Percentiles rank a stretch among this genome's conserved stretches.
These are phyloP conservation scores for Myrmophylax atrothorax DNA, from an alignment of 2,113 vertebrate species.

Conservation along the genomic window DNA sequence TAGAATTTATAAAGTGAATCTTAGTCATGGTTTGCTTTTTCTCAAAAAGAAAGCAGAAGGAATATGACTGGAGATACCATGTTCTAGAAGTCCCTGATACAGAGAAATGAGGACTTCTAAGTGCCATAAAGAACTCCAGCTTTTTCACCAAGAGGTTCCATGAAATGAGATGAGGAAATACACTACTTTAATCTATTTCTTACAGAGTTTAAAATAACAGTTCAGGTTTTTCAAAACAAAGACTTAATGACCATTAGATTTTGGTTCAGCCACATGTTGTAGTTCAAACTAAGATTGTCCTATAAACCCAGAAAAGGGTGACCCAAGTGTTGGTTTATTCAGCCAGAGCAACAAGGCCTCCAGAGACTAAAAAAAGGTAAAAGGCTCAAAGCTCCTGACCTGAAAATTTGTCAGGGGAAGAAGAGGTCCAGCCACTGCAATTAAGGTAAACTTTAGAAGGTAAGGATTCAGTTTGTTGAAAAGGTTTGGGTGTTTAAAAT, in stretches of 20 bases:
- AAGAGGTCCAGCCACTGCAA: background rate
- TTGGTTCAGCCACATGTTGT: background rate
- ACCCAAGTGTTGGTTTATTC: background rate
- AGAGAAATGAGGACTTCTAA: background rate
- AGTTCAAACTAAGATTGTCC: background rate
- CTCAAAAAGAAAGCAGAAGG: background rate
- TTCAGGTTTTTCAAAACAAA: background rate
- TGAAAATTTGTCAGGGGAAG: background rate
- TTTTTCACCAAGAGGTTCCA: background rate
- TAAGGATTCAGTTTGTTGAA: background rate
- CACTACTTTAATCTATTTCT: background rate
- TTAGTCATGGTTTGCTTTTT: background rate
- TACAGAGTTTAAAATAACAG: background rate
- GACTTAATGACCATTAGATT: background rate
- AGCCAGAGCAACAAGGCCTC: background rate
- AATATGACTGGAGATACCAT: background rate
- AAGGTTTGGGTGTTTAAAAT: background rate
- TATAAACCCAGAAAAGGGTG: background rate
- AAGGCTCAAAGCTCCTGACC: background rate
- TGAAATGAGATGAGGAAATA: background rate
- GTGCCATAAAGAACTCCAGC: background rate
- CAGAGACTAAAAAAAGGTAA: background rate
- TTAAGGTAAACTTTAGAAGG: background rate
- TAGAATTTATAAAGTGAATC: background rate
- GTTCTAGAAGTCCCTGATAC: background rate